Evolutionary conservation across 1,140 invertebrate genomes (phyloP), one percentile per base, ranked within the genome.

Genomic region (Sitodiplosis mosellana): DNA sequence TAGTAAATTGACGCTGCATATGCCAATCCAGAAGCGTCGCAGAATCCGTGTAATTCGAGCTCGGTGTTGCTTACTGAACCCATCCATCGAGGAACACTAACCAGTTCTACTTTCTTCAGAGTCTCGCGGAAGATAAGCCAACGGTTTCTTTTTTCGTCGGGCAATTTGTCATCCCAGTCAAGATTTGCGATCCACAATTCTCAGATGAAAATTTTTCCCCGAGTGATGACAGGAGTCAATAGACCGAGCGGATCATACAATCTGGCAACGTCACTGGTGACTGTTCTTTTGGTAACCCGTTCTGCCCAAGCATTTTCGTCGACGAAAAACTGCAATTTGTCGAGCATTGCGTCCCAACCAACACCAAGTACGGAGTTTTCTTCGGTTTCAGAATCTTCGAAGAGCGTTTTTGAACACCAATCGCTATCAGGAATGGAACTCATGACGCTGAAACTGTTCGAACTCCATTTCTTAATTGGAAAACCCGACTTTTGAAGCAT

Each of bases 161-260:
- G 49, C 33, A 66, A 18, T 5, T 47, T n/a, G 18, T 64, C 57
- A 49, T 68, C 62, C 61, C 63, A 67, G 41, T 47, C 49, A 21
- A 41, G 11, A 22, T 59, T 54, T 4, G 58, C 51, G 17, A 50
- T 12, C 60, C 61, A 67, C 33, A 65, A 34, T 19, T 49, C 34
- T 49, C 68, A 64, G 44, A 70, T 55, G 6, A 70, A 49, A 6
- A 63, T 38, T 54, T 70, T 71, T 2, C 59, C 54, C n/a, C 47
- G 49, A 2, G 58, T 53, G 1, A 55, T 53, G 5, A 64, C 44
- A 4, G 66, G 61, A 1, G 58, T 49, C 0, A 67, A 17, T 53
- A 60, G 61, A 1, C 65, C 63, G 6, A 69, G 33, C 1, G 65
- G 66, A 51, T 69, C 66, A 51, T 60, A 70, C 21, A 70, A 50